Conservation (phyloP, 2,113 vertebrate genomes). For the Dipodomys ordii region DNA sequence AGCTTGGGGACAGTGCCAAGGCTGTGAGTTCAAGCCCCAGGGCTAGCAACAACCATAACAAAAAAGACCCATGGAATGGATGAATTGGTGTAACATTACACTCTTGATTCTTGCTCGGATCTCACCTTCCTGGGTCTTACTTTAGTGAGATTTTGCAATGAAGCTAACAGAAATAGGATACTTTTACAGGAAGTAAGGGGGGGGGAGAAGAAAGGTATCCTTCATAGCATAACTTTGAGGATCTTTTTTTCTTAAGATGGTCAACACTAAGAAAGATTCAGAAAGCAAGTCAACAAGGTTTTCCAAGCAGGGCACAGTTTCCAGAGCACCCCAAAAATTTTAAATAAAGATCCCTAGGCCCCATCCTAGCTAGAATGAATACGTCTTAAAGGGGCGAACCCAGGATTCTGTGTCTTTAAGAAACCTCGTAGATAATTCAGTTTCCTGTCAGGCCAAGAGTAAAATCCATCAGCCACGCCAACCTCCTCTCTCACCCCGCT, state of each 20-base stretch:
- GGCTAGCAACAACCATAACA: no score
- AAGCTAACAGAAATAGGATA: slow-evolving; percentile 18
- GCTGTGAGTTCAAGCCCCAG: no score
- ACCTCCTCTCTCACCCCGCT: background rate
- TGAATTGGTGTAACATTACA: no score
- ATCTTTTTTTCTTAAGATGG: background rate
- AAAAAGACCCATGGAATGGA: no score
- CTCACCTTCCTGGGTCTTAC: background rate
- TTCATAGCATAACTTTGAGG: background rate
- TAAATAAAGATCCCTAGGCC: background rate
- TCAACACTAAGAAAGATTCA: background rate
- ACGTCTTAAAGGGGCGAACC: background rate
- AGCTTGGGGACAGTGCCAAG: no score
- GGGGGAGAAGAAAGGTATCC: background rate
- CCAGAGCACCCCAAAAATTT: background rate
- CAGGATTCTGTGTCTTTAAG: background rate
- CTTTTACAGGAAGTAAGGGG: background rate
- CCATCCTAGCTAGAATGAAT: background rate
- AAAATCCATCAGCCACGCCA: background rate
- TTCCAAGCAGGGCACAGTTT: background rate
- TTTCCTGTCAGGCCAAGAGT: background rate
- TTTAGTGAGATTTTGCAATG: background rate
- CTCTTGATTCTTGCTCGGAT: no score
- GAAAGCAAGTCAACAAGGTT: background rate
- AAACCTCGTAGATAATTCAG: background rate